phyloP scores from a whole-genome alignment of 1,140 invertebrate genomes.

The Drosophila setifemur region DNA sequence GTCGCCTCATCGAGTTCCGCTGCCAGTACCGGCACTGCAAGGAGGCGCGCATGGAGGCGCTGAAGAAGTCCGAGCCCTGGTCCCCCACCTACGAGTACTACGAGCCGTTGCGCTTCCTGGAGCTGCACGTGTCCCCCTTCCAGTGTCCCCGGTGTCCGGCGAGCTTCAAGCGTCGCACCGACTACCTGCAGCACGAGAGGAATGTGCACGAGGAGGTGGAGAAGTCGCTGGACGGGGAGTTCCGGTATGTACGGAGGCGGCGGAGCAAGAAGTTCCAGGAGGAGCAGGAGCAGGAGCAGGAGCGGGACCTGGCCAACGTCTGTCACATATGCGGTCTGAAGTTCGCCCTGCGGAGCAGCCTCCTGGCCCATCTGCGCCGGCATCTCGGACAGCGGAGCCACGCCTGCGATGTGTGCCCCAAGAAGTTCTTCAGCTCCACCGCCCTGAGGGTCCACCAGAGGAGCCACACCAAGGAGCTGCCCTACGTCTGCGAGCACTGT shows the following conservation, averaged over 20 bases:
- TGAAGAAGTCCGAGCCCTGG: conserved; percentile 33
- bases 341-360: conserved; percentile 62
- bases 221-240: conserved; percentile 12
- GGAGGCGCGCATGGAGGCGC: conserved; percentile 33
- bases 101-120: conserved; percentile 53
- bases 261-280: not conserved
- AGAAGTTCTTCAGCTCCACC: conserved; percentile 69
- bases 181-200: conserved; percentile 50
- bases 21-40: conserved; percentile 70
- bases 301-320: conserved; percentile 44
- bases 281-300: not conserved
- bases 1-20: conserved; percentile 66
- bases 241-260: conserved; percentile 5
- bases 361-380: conserved; percentile 59
- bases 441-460: conserved; percentile 60
- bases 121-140: conserved; percentile 68
- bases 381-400: conserved; percentile 55
- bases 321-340: conserved; percentile 75
- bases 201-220: conserved; percentile 53
- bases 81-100: conserved; percentile 62
- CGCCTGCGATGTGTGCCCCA: conserved; percentile 59
- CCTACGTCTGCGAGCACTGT: conserved; percentile 72
- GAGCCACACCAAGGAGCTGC: conserved; percentile 73
- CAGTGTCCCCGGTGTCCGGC: conserved; percentile 40
- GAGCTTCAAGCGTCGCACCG: conserved; percentile 54